Percentiles rank a stretch among this genome's conserved stretches.
Evolutionary conservation across 2,888 invertebrate genomes (phyloP).

Genomic region (Sarcophaga caerulescens): DNA sequence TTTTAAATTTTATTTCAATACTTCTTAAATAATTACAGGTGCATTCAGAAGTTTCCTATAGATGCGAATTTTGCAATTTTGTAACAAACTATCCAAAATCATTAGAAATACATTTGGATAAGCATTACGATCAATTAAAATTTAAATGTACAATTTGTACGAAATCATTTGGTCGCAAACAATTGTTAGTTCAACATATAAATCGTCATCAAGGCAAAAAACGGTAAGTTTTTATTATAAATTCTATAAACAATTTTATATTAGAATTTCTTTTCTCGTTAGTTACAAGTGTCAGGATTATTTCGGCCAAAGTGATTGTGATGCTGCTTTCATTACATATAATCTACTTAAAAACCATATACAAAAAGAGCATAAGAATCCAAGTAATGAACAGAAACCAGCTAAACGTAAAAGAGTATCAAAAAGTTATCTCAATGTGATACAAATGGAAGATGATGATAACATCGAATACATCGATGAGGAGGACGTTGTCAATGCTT

Average conservation of each 20-base stretch:
- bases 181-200: constrained; percentile 74
- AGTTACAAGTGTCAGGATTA: constrained; percentile 56
- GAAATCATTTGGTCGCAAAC: constrained; percentile 76
- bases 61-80: constrained; percentile 76
- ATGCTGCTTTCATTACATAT: constrained; percentile 55
- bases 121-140: constrained; percentile 74
- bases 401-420: background rate
- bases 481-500: too few relatives aligned
- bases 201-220: constrained; percentile 74
- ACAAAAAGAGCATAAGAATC: constrained; percentile 58
- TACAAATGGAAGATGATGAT: constrained; percentile 25
- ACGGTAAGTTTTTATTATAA: constrained; percentile 67
- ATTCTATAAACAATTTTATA: background rate
- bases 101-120: constrained; percentile 75
- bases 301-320: constrained; percentile 57
- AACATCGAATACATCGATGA: background rate
- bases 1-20: background rate
- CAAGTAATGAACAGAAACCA: background rate
- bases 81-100: constrained; percentile 76
- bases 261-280: background rate
- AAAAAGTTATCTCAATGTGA: background rate
- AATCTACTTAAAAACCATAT: constrained; percentile 67
- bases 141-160: constrained; percentile 76
- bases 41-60: constrained; percentile 71
- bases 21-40: constrained; percentile 59